These are phyloP conservation scores for Trochalopteron elliotii DNA, from an alignment of 2,113 vertebrate genomes.

Conservation along the genomic window DNA sequence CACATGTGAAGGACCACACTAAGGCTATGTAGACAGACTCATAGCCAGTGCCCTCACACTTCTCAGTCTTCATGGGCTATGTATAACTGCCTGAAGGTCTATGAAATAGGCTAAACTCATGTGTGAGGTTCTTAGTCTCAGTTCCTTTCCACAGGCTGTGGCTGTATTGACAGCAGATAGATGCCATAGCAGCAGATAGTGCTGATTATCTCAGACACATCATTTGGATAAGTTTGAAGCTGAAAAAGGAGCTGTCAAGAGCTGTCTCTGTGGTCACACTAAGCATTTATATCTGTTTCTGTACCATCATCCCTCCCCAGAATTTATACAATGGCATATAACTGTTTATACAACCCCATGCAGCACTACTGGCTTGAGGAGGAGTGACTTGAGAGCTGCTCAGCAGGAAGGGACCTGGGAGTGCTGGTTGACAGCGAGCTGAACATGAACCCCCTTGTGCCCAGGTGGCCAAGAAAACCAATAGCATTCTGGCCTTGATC, in stretches of 20 bases:
- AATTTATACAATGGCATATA: neutral
- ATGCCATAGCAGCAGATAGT: neutral
- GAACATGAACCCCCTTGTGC: neutral
- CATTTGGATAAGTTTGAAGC: neutral
- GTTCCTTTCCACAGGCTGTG: neutral
- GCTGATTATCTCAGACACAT: neutral
- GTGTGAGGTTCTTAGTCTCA: neutral
- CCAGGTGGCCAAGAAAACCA: neutral
- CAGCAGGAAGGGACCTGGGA: neutral
- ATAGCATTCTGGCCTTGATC: neutral
- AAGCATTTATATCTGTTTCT: neutral
- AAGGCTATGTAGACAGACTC: fast-evolving
- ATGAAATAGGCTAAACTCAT: neutral
- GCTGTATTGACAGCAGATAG: neutral
- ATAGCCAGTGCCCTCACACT: neutral
- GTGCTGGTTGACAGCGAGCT: neutral
- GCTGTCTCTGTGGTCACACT: neutral
- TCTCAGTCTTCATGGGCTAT: neutral
- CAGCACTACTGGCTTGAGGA: neutral
- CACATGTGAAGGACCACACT: neutral
- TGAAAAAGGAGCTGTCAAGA: neutral
- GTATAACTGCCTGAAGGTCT: neutral
- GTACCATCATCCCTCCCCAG: neutral
- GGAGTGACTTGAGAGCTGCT: neutral
- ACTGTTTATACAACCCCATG: neutral